phyloP scores from a whole-genome alignment of 1,140 invertebrate species.

The Telenomus remus region DNA sequence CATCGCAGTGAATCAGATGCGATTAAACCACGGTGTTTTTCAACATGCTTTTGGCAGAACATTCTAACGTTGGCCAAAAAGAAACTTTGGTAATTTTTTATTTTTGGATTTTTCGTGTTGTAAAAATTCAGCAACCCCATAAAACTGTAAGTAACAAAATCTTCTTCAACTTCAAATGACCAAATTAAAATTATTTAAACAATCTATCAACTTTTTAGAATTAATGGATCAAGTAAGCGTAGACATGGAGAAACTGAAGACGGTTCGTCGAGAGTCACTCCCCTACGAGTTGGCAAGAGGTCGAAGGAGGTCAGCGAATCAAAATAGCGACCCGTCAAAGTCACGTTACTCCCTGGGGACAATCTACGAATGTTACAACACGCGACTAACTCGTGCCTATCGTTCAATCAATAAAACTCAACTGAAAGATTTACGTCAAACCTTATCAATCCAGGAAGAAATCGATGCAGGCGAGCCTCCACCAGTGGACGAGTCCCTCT shows the following conservation, averaged over 20 bases:
- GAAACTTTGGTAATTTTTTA: not conserved
- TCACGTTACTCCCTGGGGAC: conserved; percentile 63
- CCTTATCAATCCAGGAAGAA: conserved; percentile 58
- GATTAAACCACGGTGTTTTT: conserved; percentile 31
- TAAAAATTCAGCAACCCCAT: too few relatives aligned
- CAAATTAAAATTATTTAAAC: not conserved
- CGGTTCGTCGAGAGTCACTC: conserved; percentile 32
- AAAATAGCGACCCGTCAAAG: conserved; percentile 26
- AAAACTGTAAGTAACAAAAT: not conserved
- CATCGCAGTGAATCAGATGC: conserved; percentile 57
- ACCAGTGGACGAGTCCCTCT: conserved; percentile 69
- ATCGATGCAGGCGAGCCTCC: conserved; percentile 71
- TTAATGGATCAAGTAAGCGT: conserved; percentile 28
- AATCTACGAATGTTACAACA: conserved; percentile 57
- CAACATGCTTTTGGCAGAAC: conserved; percentile 29
- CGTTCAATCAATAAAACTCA: conserved; percentile 51
- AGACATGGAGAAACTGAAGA: conserved; percentile 27
- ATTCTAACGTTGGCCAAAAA: conserved; percentile 38
- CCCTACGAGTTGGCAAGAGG: conserved; percentile 34
- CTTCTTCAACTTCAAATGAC: too few relatives aligned
- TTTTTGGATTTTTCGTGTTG: too few relatives aligned
- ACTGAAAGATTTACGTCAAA: conserved; percentile 25
- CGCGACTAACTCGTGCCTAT: conserved; percentile 58
- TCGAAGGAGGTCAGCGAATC: conserved; percentile 15
- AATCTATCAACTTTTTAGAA: not conserved